A percentile compares a stretch with the other conserved stretches of the same genome.
These are phyloP conservation scores for Drosophila peninsularis DNA, from an alignment of 2,888 invertebrate species.

Conservation along the genomic window DNA sequence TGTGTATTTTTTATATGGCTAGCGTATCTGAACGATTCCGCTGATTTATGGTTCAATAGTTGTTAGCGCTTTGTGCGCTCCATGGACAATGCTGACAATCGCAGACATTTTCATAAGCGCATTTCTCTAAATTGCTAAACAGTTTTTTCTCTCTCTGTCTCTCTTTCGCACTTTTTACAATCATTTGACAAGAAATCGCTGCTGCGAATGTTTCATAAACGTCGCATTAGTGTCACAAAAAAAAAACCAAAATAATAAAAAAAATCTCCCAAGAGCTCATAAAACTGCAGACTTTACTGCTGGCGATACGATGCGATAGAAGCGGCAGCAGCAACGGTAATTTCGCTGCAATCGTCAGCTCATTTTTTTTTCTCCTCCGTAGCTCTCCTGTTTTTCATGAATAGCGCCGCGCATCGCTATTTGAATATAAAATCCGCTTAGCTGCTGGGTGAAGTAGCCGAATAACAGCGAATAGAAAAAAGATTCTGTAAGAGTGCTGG, in stretches of 20 bases:
- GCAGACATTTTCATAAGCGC: constrained; percentile 52
- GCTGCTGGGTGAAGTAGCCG: constrained; percentile 41
- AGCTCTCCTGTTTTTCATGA: constrained; percentile 24
- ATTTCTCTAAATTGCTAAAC: constrained; percentile 39
- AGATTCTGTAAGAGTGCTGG: neutral
- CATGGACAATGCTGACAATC: constrained; percentile 49
- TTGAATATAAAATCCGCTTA: constrained; percentile 76
- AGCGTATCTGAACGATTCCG: constrained; percentile 16
- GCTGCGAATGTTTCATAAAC: constrained; percentile 71
- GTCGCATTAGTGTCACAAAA: constrained; percentile 74
- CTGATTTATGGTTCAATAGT: constrained; percentile 68
- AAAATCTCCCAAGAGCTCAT: constrained; percentile 53
- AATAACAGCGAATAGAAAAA: constrained; percentile 24
- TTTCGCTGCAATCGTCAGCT: constrained; percentile 70
- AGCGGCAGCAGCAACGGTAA: constrained; percentile 36
- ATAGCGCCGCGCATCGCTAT: constrained; percentile 34
- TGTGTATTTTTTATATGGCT: constrained; percentile 6
- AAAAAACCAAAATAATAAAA: constrained; percentile 34
- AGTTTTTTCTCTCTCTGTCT: neutral
- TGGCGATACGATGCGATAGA: constrained; percentile 41
- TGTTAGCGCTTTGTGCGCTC: constrained; percentile 48
- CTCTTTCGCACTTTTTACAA: constrained; percentile 23
- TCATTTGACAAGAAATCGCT: constrained; percentile 40
- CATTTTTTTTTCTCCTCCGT: constrained; percentile 20
- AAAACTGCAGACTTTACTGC: constrained; percentile 73